phyloP scores from a whole-genome alignment of 2,113 vertebrate genomes.

The Egretta garzetta region DNA sequence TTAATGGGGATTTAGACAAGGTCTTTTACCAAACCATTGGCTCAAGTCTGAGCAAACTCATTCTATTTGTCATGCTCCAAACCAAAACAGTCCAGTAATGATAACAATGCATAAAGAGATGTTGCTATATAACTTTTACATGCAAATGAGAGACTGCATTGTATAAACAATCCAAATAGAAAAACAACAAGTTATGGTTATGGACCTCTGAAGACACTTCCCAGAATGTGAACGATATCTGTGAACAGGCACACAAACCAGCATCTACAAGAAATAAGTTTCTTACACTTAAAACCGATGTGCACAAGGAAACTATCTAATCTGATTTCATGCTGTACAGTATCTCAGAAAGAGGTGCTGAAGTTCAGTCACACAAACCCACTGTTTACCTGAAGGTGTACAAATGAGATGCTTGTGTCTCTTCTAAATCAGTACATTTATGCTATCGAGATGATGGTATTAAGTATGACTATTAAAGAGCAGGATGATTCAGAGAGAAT shows the following conservation, averaged over 20 bases:
- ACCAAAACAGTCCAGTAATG: not conserved
- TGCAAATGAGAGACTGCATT: not conserved
- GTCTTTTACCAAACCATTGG: not conserved
- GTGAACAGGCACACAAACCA: not conserved
- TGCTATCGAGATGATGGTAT: not conserved
- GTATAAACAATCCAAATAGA: not conserved
- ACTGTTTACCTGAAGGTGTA: not conserved
- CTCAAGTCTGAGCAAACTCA: not conserved
- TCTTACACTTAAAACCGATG: not conserved
- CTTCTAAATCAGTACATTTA: not conserved
- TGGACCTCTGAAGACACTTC: not conserved
- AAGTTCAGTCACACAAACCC: not conserved
- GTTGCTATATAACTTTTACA: not conserved
- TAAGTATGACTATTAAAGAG: not conserved
- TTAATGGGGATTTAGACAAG: not conserved
- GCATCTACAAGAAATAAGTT: not conserved
- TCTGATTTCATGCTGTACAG: not conserved
- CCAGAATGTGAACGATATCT: not conserved
- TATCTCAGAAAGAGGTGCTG: not conserved
- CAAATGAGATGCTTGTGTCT: not conserved
- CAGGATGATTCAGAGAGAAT: not conserved
- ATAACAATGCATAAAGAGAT: not conserved
- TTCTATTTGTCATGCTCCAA: constrained; percentile 19
- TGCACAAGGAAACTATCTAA: not conserved
- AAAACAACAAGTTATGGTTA: not conserved